These are phyloP conservation scores for Chelonus formosanus DNA, from an alignment of 2,888 invertebrate species.

Conservation along the genomic window DNA sequence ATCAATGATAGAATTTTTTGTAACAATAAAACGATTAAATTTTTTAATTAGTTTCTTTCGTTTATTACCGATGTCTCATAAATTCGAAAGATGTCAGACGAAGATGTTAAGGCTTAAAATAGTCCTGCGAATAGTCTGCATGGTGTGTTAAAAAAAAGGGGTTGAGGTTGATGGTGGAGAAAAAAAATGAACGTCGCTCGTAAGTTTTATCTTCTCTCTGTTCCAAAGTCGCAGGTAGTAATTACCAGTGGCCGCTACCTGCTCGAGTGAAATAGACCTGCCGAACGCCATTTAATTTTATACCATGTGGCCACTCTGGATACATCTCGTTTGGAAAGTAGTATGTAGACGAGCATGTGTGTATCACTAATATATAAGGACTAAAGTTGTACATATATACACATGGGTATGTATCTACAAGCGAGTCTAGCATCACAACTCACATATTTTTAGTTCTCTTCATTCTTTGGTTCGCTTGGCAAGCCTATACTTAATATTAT, in stretches of 20 bases:
- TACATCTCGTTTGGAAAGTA: constrained; percentile 16
- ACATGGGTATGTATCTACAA: not conserved
- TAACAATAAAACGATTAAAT: not conserved
- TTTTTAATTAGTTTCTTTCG: constrained; percentile 27
- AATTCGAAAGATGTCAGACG: constrained; percentile 21
- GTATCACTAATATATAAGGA: constrained; percentile 43
- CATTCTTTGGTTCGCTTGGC: constrained; percentile 36
- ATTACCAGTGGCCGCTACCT: constrained; percentile 66
- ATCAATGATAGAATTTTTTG: too few species aligned
- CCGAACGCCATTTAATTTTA: constrained; percentile 64
- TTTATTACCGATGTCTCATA: constrained; percentile 26
- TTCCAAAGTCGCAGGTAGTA: constrained; percentile 57
- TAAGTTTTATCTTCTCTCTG: constrained; percentile 51
- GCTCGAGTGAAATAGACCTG: constrained; percentile 62
- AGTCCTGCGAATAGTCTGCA: constrained; percentile 6
- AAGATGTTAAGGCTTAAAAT: constrained; percentile 7
- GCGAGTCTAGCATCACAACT: not conserved
- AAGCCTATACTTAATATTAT: constrained; percentile 65
- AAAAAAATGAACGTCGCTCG: constrained; percentile 38
- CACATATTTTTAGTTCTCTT: constrained; percentile 32
- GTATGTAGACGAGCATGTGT: constrained; percentile 25
- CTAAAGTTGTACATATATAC: constrained; percentile 24
- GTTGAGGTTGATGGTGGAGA: constrained; percentile 10
- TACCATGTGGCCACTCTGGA: constrained; percentile 43
- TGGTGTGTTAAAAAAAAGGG: not conserved